Base-by-base conservation (phyloP, 2,888 invertebrate species). In the Tenthredo mesomela region DNA sequence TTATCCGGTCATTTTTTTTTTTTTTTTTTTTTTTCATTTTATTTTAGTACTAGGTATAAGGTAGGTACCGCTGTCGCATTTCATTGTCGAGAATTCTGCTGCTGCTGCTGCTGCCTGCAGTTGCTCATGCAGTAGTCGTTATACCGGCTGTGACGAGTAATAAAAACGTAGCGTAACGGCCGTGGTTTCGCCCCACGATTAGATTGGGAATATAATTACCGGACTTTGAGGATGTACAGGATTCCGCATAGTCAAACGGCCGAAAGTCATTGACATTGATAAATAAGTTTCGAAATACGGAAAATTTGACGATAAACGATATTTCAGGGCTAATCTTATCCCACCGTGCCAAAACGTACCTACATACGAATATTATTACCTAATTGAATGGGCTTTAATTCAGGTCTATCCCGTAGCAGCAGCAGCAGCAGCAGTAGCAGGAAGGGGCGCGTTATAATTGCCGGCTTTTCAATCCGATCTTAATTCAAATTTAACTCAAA, bases 1-100 rank as follows among this genome's bases (percentile, higher is more conserved):
- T 78, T 54, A 77, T 84, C 84, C 84, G 84, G 84, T 84, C 40
- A 37, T 50, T 54, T 47, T 54, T 29, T 40, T 10, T 3, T 29
- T 18, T 18, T 15, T 4, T 33, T 33, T 37, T 37, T 2, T 18
- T 7, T 54, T 54, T 54, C 54, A 54, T n/a, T 54, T 54, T n/a
- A 43, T 10, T 50, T 50, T 18, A 18, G 15, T 50, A 50, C 50
- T 50, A n/a, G 54, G 54, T 54, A n/a, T n/a, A 50, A n/a, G 29
- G 29, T 29, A 54, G 71, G 71, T 71, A 9, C 37, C 33, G 71
- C 37, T 71, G 71, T n/a, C 29, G 29, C 37, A 54, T 37, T 71
- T n/a, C n/a, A 54, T 37, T 71, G 71, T 71, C n/a, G 21, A 18
- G 18, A 33, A 37, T 71, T n/a, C 18, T n/a, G 37, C 33, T 21